Base-by-base conservation (phyloP, 2,888 invertebrate genomes). In the Agrochola macilenta region DNA sequence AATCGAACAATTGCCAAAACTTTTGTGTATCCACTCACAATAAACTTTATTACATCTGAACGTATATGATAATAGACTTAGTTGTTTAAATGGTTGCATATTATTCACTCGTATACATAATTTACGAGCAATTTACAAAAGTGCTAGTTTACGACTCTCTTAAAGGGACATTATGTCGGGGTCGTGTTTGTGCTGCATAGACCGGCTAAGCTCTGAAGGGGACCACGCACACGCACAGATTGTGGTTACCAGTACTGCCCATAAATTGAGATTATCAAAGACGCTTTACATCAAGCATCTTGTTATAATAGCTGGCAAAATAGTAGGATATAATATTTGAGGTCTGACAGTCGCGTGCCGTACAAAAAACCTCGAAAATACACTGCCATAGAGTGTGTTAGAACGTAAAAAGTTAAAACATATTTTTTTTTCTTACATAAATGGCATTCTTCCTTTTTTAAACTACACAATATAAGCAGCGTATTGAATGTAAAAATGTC, bases 111-210 rank as follows among this genome's bases (percentile, higher is more conserved):
- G 83, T 90, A 87, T 93, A 90, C 92, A 89, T 92, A 92, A 95
- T 95, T 95, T 95, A 96, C 93, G 94, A 94, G 87, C 95, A 95
- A 95, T 95, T 95, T 94, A 93, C 93, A 93, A 91, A 93, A 94
- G 95, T 94, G 94, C 90, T 92, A 89, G 85, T 91, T 94, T 93
- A 93, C 87, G 93, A 91, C 89, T 86, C 90, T 89, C 87, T 89
- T 87, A 88, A 88, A 89, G 85, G 88, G 87, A 88, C 69, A 80
- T 90, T 78, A 88, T 87, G 86, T 85, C 63, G 83, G 82, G 84
- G 66, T 63, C 69, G 57, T 78, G 85, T 86, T 82, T 85, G 81
- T 85, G 78, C 68, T 74, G 76, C 64, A 66, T 78, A 82, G 79
- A 46, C 61, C 52, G 52, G 69, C 61, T 57, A n/a, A 70, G 64